phyloP scores from a whole-genome alignment of 2,888 invertebrate species.

The Crioceris asparagi region DNA sequence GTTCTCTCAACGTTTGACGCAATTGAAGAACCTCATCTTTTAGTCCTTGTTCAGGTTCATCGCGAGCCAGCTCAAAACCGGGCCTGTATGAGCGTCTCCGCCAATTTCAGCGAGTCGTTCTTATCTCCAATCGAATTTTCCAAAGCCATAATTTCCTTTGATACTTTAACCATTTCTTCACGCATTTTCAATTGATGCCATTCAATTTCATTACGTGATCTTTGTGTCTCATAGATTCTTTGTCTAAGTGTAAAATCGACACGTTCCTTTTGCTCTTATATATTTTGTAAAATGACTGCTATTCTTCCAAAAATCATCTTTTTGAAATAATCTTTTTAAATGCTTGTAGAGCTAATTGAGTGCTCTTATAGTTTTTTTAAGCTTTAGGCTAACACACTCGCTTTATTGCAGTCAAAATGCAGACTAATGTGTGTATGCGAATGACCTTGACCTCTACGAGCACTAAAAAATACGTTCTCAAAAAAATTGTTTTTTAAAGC shows the following conservation, averaged over 20 bases:
- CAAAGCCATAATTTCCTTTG: constrained; percentile 62
- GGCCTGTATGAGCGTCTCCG: constrained; percentile 52
- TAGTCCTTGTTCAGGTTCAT: constrained; percentile 61
- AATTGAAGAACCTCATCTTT: constrained; percentile 62
- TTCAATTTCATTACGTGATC: constrained; percentile 67
- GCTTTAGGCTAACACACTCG: too few relatives aligned
- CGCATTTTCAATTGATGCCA: constrained; percentile 79
- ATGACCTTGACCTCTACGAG: too few relatives aligned
- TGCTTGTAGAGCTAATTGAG: too few relatives aligned
- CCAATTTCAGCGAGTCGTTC: constrained; percentile 68
- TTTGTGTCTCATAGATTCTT: constrained; percentile 78
- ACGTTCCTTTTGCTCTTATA: constrained; percentile 75
- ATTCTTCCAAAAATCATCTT: too few relatives aligned
- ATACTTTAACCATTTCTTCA: constrained; percentile 73
- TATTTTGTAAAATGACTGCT: too few relatives aligned
- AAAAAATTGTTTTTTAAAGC: too few relatives aligned
- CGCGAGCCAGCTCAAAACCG: constrained; percentile 66
- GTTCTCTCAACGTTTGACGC: constrained; percentile 52
- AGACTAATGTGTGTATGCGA: too few relatives aligned
- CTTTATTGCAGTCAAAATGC: too few relatives aligned
- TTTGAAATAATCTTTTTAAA: too few relatives aligned
- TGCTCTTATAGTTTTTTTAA: too few relatives aligned
- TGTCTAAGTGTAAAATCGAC: constrained; percentile 79
- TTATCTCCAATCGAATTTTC: constrained; percentile 67
- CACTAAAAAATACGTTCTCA: too few relatives aligned